These are phyloP conservation scores for Kryphioiulus occultus DNA, from an alignment of 2,888 invertebrate genomes.

Conservation along the genomic window DNA sequence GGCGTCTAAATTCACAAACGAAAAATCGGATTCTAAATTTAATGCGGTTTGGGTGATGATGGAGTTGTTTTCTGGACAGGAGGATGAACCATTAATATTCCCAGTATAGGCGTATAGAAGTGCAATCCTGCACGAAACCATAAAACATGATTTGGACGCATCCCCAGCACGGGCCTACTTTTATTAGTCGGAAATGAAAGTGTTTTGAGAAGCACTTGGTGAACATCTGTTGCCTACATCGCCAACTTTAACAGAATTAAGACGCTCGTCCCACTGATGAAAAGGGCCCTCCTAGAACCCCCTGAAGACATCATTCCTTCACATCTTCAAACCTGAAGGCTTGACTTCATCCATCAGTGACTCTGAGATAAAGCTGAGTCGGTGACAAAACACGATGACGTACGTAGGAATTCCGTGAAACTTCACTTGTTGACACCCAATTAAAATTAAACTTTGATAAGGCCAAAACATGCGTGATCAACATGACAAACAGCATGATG, in stretches of 20 bases:
- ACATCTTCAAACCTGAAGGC: not conserved
- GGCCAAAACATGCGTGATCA: not conserved
- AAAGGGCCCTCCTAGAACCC: not conserved
- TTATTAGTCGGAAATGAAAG: constrained; percentile 27
- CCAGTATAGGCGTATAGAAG: not conserved
- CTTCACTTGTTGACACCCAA: constrained; percentile 15
- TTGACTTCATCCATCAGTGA: not conserved
- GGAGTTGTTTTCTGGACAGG: not conserved
- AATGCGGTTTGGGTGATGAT: not conserved
- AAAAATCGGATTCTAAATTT: not conserved
- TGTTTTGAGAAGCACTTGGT: constrained; percentile 10
- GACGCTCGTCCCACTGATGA: not conserved
- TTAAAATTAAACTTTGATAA: constrained; percentile 29
- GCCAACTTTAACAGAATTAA: constrained; percentile 21
- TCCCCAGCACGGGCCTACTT: not conserved
- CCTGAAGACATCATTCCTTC: not conserved
- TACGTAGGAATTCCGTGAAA: not conserved
- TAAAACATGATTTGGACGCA: constrained; percentile 9
- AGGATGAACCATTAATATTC: not conserved
- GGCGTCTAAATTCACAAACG: not conserved
- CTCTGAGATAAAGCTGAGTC: not conserved
- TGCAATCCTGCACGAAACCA: not conserved
- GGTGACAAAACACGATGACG: constrained; percentile 8
- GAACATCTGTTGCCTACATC: not conserved
- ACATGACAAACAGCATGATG: not conserved